Base-by-base conservation (phyloP, 2,113 vertebrate genomes). In the Pelecanoides urinatrix region DNA sequence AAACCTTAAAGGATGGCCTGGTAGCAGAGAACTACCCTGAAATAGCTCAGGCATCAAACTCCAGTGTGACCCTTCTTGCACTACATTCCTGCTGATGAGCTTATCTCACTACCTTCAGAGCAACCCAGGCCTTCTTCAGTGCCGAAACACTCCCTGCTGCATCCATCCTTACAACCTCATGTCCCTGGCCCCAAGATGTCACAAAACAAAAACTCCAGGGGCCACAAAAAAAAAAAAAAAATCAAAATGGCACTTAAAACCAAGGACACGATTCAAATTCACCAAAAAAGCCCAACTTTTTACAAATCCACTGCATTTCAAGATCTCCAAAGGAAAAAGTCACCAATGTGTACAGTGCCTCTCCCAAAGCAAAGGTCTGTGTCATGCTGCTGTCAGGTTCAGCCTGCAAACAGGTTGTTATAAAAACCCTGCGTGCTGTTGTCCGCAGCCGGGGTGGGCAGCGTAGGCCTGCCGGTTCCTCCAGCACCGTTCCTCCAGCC, bases 101-200 rank as follows among this genome's bases (percentile, higher is more conserved):
- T 87, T 40, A 59, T 38, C 90, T 67, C 68, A 9, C 26, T 13
- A 25, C 45, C 70, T 92, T 67, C 62, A 27, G 53, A 81, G 29
- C n/a, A 36, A 59, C 16, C 25, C 49, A 65, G 40, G 20, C 16
- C 34, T 45, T 38, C 34, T 71, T 8, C n/a, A 2, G 34, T 7
- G 19, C 26, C 72, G 59, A 73, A 77, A 11, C 14, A 23, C 12
- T 58, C 59, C 67, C 38, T 16, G 20, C 40, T 40, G 23, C 58
- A 56, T 40, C 38, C 62, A 55, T 13, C 52, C 56, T 40, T 26
- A 21, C 52, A 87, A 15, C 7, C 38, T 61, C 67, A 36, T 1
- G 0, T 47, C 42, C 27, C 45, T 3, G 11, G 26, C 70, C n/a
- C 11, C 16, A 45, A 12, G 7, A 13, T 0, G 12, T 7, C 58